phyloP scores from a whole-genome alignment of 2,113 vertebrate genomes.

The Beaufortia kweichowensis region DNA sequence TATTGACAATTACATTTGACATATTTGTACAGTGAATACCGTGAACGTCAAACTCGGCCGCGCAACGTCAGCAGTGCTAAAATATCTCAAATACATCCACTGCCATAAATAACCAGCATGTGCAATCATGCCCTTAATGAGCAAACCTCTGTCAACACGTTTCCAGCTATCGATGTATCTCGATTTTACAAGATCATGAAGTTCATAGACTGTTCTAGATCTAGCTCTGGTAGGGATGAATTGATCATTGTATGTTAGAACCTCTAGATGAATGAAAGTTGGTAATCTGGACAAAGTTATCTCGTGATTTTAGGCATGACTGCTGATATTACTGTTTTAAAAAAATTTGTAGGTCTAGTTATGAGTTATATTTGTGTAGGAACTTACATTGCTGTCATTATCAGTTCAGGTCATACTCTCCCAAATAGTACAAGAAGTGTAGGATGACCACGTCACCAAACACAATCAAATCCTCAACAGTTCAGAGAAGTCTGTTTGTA shows the following conservation, averaged over 20 bases:
- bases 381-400: not conserved
- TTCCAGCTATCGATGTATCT: not conserved
- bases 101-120: constrained; percentile 24
- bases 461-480: not conserved
- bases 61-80: constrained; percentile 26
- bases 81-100: constrained; percentile 18
- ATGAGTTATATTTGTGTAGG: too few species aligned
- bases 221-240: not conserved
- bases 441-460: not conserved
- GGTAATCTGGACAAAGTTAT: too few species aligned
- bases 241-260: not conserved
- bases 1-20: not conserved
- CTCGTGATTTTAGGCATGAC: too few species aligned
- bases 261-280: not conserved
- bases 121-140: constrained; percentile 13
- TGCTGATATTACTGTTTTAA: too few species aligned
- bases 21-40: not conserved
- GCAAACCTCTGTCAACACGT: constrained; percentile 1
- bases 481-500: not conserved
- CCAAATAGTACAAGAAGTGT: not conserved
- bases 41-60: not conserved
- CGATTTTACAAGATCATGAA: not conserved
- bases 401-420: not conserved
- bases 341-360: too few species aligned
- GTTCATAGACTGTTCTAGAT: constrained; percentile 3